Evolutionary conservation across 2,888 invertebrate genomes (phyloP).

Genomic region (Torymus auratus): DNA sequence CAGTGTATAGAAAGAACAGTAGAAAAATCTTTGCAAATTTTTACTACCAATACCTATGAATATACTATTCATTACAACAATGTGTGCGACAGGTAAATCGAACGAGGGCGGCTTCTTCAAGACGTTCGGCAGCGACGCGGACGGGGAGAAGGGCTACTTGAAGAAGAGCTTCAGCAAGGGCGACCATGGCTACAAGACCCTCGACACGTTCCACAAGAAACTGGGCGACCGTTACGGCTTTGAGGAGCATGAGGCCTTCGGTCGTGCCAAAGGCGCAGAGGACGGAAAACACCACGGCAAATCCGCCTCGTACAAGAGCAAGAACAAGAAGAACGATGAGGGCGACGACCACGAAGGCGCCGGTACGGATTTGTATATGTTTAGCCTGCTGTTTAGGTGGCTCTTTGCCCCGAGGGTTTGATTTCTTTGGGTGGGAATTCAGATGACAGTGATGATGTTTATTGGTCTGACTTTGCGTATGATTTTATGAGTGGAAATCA

Average conservation of each 20-base stretch:
- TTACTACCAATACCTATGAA: too few relatives aligned
- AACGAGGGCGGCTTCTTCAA: conserved; percentile 79
- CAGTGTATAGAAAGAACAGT: too few relatives aligned
- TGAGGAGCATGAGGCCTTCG: conserved; percentile 83
- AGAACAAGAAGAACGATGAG: conserved; percentile 71
- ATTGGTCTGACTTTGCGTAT: too few relatives aligned
- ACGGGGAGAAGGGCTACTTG: conserved; percentile 81
- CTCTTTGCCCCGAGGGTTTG: too few relatives aligned
- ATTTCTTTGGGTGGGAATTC: too few relatives aligned
- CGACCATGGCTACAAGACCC: conserved; percentile 85
- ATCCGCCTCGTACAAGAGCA: conserved; percentile 67
- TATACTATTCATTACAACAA: not conserved
- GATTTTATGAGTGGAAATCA: too few relatives aligned
- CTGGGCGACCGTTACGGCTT: conserved; percentile 85
- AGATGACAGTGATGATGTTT: too few relatives aligned
- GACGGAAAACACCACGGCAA: conserved; percentile 58
- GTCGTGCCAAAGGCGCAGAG: conserved; percentile 75
- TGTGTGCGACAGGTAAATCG: conserved; percentile 73
- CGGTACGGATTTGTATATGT: conserved; percentile 66
- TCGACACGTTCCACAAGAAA: conserved; percentile 85
- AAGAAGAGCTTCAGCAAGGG: conserved; percentile 82
- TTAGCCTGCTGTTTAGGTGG: too few relatives aligned
- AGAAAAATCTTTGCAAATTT: too few relatives aligned
- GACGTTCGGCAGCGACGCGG: conserved; percentile 81
- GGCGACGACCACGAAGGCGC: conserved; percentile 77